Evolutionary conservation across 2,888 invertebrate genomes (phyloP), one percentile per base, ranked within the genome.

Genomic region (Sturmia bella): DNA sequence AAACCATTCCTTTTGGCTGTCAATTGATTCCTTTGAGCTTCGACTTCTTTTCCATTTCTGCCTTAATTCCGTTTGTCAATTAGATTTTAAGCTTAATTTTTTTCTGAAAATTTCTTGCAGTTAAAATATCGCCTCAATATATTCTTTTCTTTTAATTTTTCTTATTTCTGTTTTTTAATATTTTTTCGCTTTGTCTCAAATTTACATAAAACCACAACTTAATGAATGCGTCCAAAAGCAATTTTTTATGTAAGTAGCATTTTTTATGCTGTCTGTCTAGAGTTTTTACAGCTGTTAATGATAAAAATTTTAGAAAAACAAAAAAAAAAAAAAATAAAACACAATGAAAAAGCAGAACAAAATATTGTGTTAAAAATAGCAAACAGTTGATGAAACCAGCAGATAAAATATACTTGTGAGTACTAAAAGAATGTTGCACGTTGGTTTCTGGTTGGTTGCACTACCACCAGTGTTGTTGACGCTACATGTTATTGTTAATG

Each of bases 401-500:
- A 56, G 27, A 68, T 43, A 52, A 52, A 56, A 48, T 32, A 27
- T 11, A 37, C 19, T 50, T 39, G 27, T 52, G 15, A 39, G 19
- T 48, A 48, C 27, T 54, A 5, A 15, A 27, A 15, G 4, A 24
- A 52, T 32, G 52, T 56, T 74, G 73, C 64, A 64, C 17, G 63
- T 37, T 64, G 56, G 17, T 37, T 54, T 54, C 24, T 56, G 56
- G 17, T 37, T 54, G 21, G 43, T 41, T 56, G 56, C 50, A 54
- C 43, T 41, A 61, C 15, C 54, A 63, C 19, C 54, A 43, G 50
- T 39, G 50, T 21, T 61, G 50, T 21, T 61, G 52, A 12, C 64
- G 66, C 45, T 52, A 13, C 59, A 9, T 50, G 43, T 59, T 66
- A 45, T 59, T 64, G 52, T 73, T 73, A 59, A 66, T 78, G 43